Conservation (phyloP, 2,113 vertebrate genomes). For the Onychostoma macrolepis region DNA sequence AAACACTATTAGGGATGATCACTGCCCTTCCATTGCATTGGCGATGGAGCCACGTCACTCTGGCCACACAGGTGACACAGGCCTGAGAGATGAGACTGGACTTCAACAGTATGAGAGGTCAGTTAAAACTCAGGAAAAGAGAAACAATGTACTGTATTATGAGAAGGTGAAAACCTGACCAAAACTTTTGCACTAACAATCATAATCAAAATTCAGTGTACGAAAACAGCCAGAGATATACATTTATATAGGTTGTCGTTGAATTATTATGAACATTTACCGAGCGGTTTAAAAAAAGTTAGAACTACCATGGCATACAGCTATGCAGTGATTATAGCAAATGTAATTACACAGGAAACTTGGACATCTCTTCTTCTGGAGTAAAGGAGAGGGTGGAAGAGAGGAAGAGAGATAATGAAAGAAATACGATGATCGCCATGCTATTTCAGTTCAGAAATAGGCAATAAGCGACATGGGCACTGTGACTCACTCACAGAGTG, state of each 20-base stretch:
- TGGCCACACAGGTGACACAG: background rate
- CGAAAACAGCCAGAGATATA: no score
- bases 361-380: background rate
- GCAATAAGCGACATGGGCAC: background rate
- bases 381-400: slow-evolving; percentile 10
- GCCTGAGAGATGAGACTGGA: background rate
- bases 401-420: background rate
- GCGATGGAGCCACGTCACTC: background rate
- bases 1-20: slow-evolving; percentile 47
- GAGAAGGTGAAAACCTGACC: background rate
- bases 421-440: background rate
- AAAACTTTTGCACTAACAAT: no score
- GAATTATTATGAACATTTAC: background rate
- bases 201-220: no score
- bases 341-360: background rate
- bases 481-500: slow-evolving; percentile 25
- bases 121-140: background rate
- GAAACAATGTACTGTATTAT: background rate
- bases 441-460: slow-evolving; percentile 25
- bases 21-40: slow-evolving; percentile 16
- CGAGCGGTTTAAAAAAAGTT: background rate
- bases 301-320: background rate
- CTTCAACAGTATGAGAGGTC: background rate
- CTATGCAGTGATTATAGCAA: slow-evolving; percentile 32
- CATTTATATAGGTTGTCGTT: background rate